A percentile compares a stretch with the other conserved stretches of the same genome.
These are phyloP conservation scores for Emydura subglobosa DNA, from an alignment of 2,113 vertebrate species.

Conservation along the genomic window DNA sequence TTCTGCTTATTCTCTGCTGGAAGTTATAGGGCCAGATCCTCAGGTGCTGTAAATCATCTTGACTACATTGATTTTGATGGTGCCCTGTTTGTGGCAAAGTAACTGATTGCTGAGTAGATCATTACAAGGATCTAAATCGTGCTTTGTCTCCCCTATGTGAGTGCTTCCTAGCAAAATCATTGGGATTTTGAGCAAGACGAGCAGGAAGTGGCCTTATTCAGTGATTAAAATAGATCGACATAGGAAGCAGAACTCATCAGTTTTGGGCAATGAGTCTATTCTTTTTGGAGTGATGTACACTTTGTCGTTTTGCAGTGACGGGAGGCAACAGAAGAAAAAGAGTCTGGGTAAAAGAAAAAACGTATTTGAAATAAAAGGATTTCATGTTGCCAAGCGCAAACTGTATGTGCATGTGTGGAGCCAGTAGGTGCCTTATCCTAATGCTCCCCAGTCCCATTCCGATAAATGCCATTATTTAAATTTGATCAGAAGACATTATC, in stretches of 20 bases:
- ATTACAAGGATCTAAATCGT: not conserved
- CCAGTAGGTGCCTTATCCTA: not conserved
- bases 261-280: not conserved
- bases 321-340: not conserved
- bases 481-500: not conserved
- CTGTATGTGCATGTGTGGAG: not conserved
- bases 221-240: not conserved
- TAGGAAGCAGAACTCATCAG: not conserved
- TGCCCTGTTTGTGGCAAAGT: accelerated
- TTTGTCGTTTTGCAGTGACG: not conserved
- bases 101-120: accelerated
- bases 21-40: accelerated
- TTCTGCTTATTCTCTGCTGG: accelerated
- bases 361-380: not conserved
- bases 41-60: not conserved
- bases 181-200: accelerated
- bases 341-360: not conserved
- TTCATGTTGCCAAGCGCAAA: accelerated
- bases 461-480: not conserved
- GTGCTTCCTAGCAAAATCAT: not conserved
- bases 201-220: not conserved
- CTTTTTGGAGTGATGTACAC: not conserved
- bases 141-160: not conserved
- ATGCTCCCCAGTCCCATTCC: not conserved
- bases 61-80: accelerated